phyloP scores from a whole-genome alignment of 92 coral and sea anemone species.

The Porites cylindrica region DNA sequence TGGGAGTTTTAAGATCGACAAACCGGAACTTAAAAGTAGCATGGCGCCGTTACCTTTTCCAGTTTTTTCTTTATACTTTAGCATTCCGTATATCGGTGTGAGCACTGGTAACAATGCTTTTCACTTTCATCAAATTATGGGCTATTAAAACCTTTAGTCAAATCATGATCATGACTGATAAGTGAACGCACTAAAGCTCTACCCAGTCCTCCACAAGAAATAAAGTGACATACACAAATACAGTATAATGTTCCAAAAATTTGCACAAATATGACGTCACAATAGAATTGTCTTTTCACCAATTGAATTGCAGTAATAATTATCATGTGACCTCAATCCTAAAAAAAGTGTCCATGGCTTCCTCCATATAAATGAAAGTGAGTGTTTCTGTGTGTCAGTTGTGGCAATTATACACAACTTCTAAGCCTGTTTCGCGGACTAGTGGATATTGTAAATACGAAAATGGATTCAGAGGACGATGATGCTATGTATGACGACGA shows the following conservation, averaged over 20 bases:
- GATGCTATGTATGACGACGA: conserved; percentile 89
- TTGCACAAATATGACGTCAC: conserved; percentile 20
- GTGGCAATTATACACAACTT: conserved; percentile 17
- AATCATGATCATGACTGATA: too few species aligned
- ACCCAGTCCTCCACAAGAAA: not conserved
- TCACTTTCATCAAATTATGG: too few species aligned
- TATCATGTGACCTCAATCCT: conserved; percentile 82
- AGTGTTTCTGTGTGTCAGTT: conserved; percentile 43
- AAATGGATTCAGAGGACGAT: conserved; percentile 98
- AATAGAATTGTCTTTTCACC: conserved; percentile 64
- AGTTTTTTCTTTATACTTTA: too few species aligned
- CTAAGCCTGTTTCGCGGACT: not conserved
- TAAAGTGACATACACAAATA: too few species aligned
- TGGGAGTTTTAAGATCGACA: too few species aligned
- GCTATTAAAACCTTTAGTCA: too few species aligned
- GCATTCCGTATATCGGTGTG: too few species aligned
- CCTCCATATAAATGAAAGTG: conserved; percentile 73
- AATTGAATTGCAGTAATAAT: conserved; percentile 50
- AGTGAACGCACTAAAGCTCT: not conserved
- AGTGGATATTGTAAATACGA: conserved; percentile 19
- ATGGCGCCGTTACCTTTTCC: too few species aligned
- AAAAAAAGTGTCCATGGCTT: conserved; percentile 75
- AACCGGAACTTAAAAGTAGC: too few species aligned
- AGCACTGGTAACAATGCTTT: too few species aligned
- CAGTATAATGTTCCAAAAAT: too few species aligned